These are phyloP conservation scores for Psittacula echo DNA, from an alignment of 2,797 vertebrate genomes.

Conservation along the genomic window DNA sequence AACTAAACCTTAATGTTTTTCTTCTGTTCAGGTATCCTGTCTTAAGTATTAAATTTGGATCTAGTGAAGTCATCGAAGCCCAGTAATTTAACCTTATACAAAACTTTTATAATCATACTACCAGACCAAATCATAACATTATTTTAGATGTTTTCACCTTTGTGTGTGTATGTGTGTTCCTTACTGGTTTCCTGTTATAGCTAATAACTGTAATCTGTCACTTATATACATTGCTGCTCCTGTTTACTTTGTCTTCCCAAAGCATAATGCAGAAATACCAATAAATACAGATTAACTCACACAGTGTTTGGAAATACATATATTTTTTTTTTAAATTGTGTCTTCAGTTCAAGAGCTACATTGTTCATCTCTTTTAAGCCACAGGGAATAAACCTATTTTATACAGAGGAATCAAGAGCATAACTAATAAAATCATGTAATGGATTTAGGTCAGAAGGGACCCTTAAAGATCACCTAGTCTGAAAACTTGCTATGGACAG, in stretches of 20 bases:
- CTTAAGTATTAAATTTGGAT: not conserved
- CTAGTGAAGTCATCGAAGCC: not conserved
- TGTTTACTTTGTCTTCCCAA: not conserved
- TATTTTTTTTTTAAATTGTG: not conserved
- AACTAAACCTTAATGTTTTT: not conserved
- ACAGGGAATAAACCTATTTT: not conserved
- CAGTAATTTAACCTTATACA: not conserved
- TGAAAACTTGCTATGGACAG: not conserved
- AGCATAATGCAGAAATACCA: not conserved
- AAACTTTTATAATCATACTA: not conserved
- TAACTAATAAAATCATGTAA: not conserved
- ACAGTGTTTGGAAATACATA: not conserved
- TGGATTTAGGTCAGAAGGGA: not conserved
- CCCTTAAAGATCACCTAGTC: not conserved
- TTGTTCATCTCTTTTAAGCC: not conserved
- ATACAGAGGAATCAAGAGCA: not conserved
- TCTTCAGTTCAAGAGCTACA: not conserved
- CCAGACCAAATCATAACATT: not conserved
- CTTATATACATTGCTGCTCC: not conserved
- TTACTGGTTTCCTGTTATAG: not conserved
- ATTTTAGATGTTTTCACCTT: not conserved
- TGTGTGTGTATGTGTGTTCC: not conserved
- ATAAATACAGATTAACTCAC: not conserved
- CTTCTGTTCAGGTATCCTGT: not conserved
- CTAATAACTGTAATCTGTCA: not conserved